Evolutionary conservation across 2,797 vertebrate species (phyloP).

Genomic region (Gymnoscopelus microlampas): DNA sequence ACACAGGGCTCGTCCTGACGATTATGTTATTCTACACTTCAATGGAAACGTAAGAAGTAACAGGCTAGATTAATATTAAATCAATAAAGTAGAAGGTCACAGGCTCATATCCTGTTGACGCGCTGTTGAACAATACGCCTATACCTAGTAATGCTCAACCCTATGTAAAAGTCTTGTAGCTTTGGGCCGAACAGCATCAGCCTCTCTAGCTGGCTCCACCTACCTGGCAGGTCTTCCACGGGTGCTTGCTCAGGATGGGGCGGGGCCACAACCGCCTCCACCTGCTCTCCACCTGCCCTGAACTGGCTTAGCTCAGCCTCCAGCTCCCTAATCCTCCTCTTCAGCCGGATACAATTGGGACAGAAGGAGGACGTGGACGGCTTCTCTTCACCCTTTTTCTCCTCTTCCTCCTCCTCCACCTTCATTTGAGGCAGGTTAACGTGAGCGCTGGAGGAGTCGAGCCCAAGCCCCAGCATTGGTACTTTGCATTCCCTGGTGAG

Average conservation of each 20-base stretch:
- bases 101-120: no score
- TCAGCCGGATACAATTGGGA: slow-evolving; percentile 93
- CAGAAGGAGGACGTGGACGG: slow-evolving; percentile 92
- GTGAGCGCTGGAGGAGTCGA: slow-evolving; percentile 67
- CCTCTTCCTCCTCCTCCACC: slow-evolving; percentile 85
- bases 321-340: slow-evolving; percentile 92
- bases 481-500: slow-evolving; percentile 78
- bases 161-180: no score
- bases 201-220: slow-evolving; percentile 42
- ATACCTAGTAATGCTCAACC: no score
- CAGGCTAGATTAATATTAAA: no score
- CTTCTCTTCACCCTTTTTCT: slow-evolving; percentile 72
- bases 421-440: slow-evolving; percentile 80
- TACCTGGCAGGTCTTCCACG: slow-evolving; percentile 91
- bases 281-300: slow-evolving; percentile 83
- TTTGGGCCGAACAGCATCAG: not conserved
- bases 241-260: slow-evolving; percentile 88
- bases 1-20: no score
- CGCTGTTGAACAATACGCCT: no score
- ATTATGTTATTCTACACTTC: no score
- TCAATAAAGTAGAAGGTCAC: no score
- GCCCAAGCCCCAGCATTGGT: slow-evolving; percentile 56
- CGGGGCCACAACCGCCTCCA: slow-evolving; percentile 64
- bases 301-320: slow-evolving; percentile 91
- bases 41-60: no score